Evolutionary conservation across 2,113 vertebrate genomes (phyloP).

Genomic region (Eulemur rufifrons): DNA sequence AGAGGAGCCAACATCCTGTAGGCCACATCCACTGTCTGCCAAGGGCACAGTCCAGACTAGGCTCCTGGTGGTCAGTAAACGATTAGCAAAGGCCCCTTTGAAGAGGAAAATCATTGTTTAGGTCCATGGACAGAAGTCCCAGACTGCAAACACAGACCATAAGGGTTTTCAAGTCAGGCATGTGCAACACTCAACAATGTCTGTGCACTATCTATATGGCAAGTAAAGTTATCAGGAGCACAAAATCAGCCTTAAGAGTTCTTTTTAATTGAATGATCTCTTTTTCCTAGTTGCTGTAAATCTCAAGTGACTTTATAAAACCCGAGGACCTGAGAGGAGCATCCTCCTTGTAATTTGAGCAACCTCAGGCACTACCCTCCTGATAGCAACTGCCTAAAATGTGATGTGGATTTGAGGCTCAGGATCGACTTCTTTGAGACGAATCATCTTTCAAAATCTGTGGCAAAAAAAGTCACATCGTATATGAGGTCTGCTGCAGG

Average conservation of each 20-base stretch:
- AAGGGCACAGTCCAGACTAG: neutral
- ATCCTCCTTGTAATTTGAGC: neutral
- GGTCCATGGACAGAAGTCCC: neutral
- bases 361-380: neutral
- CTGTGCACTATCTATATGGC: neutral
- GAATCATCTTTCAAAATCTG: neutral
- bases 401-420: neutral
- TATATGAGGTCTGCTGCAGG: neutral
- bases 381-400: neutral
- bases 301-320: neutral
- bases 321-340: neutral
- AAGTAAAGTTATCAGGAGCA: neutral
- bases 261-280: neutral
- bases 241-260: neutral
- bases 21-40: neutral
- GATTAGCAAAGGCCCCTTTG: neutral
- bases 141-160: neutral
- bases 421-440: neutral
- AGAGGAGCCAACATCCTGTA: neutral
- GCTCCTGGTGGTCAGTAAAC: neutral
- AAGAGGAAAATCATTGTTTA: neutral
- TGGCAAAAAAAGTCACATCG: neutral
- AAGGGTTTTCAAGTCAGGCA: neutral
- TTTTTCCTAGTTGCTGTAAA: neutral
- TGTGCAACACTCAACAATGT: fast-evolving